These are phyloP conservation scores for Nezara viridula DNA, from an alignment of 2,888 invertebrate genomes.

Conservation along the genomic window DNA sequence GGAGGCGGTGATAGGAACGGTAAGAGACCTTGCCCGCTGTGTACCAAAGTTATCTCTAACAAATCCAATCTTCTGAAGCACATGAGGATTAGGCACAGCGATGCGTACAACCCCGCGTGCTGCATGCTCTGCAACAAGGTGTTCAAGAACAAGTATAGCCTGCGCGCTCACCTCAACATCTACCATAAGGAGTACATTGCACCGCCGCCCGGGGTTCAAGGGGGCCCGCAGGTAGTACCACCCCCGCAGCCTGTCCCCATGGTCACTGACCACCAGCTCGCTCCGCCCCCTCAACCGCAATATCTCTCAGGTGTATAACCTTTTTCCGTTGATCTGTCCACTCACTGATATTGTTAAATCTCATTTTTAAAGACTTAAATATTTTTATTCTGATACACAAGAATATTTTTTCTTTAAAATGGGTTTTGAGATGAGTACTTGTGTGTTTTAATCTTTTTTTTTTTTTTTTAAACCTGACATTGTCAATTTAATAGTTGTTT, in stretches of 20 bases:
- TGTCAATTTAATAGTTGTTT: not conserved
- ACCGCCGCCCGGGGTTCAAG: constrained; percentile 47
- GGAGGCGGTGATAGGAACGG: constrained; percentile 65
- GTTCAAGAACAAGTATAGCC: constrained; percentile 68
- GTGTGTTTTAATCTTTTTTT: not conserved
- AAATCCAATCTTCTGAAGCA: constrained; percentile 68
- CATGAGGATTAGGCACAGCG: constrained; percentile 68
- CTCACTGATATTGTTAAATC: not conserved
- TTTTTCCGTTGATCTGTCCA: not conserved
- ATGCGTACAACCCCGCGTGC: constrained; percentile 67
- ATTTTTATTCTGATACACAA: not conserved
- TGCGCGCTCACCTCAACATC: constrained; percentile 68
- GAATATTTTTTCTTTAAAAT: not conserved
- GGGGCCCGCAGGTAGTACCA: not conserved
- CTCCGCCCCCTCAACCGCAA: constrained; percentile 57
- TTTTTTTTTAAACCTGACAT: not conserved
- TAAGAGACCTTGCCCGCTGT: constrained; percentile 68
- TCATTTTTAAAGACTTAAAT: constrained; percentile 23
- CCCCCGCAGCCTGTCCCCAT: constrained; percentile 42
- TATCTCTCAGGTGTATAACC: constrained; percentile 47
- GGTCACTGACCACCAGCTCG: constrained; percentile 40
- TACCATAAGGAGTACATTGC: constrained; percentile 67
- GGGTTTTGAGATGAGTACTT: not conserved
- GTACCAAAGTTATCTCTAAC: constrained; percentile 68
- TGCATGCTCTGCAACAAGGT: constrained; percentile 67